These are phyloP conservation scores for Echiichthys vipera DNA, from an alignment of 2,797 vertebrate genomes.

Conservation along the genomic window DNA sequence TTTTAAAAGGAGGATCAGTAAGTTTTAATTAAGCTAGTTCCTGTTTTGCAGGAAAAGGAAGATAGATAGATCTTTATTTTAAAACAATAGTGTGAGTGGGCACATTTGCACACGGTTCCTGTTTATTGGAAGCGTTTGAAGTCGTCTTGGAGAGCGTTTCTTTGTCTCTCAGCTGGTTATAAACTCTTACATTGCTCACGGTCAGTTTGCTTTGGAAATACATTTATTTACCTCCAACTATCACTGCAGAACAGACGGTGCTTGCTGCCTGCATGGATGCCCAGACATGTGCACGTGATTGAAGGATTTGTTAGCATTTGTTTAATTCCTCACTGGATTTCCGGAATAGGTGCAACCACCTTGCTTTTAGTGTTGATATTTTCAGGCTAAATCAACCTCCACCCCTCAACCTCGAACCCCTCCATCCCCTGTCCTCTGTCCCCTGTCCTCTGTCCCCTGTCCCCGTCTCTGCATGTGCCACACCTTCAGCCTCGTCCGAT, in stretches of 20 bases:
- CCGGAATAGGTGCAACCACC: accelerated
- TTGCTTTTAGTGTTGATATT: not conserved
- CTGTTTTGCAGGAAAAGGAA: not conserved
- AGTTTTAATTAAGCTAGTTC: not conserved
- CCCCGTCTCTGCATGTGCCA: not conserved
- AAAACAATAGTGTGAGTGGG: not conserved
- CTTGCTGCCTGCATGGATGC: too few relatives aligned
- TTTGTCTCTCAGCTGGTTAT: not conserved
- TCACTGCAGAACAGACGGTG: too few relatives aligned
- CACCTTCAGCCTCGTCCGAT: not conserved
- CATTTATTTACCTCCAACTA: too few relatives aligned
- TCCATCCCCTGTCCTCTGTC: too few relatives aligned
- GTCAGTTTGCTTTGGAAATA: too few relatives aligned
- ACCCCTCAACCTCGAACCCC: too few relatives aligned
- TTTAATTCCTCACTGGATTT: not conserved
- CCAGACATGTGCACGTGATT: too few relatives aligned
- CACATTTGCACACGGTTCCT: not conserved
- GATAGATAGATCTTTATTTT: not conserved
- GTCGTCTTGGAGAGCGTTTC: not conserved
- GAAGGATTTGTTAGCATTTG: not conserved
- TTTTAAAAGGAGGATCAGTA: not conserved
- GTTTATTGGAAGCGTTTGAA: not conserved
- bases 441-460: too few relatives aligned
- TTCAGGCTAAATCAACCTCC: not conserved
- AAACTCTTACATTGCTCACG: too few relatives aligned